These are phyloP conservation scores for Rhinoraja longicauda DNA, from an alignment of 2,797 vertebrate species.

Conservation along the genomic window DNA sequence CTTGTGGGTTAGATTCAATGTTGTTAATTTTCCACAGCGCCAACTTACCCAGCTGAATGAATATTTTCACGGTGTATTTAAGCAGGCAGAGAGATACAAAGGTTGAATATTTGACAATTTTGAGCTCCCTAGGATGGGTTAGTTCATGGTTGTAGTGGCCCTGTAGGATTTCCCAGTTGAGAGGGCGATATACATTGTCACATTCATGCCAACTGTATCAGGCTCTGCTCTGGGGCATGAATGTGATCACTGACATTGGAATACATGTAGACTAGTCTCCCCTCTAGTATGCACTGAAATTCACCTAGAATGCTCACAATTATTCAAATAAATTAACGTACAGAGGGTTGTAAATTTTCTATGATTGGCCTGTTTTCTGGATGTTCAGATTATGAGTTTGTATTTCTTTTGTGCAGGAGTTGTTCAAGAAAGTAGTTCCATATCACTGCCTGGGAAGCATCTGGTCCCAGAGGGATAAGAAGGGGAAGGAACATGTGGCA, in stretches of 20 bases:
- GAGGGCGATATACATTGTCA: background rate
- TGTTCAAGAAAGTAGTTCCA: slow-evolving; percentile 91
- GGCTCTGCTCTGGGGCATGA: background rate
- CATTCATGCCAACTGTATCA: background rate
- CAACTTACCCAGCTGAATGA: background rate
- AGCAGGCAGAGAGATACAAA: background rate
- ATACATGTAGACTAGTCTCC: background rate
- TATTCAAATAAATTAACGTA: background rate
- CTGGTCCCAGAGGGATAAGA: slow-evolving; percentile 92
- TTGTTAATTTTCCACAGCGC: no score
- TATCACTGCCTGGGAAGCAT: slow-evolving; percentile 91
- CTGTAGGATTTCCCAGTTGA: background rate
- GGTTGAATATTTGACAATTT: background rate
- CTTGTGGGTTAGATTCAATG: background rate
- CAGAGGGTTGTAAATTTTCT: background rate
- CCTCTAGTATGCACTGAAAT: background rate
- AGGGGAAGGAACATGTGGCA: slow-evolving; percentile 86
- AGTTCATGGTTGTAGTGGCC: background rate
- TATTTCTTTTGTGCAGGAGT: slow-evolving; percentile 60
- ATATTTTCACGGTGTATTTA: background rate
- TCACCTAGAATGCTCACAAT: no score
- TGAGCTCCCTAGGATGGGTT: background rate
- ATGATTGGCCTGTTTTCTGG: background rate
- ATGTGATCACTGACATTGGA: no score
- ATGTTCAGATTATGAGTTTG: background rate